Evolutionary conservation across 2,888 invertebrate species (phyloP), one percentile per base, ranked within the genome.

Genomic region (Julus scanicus): DNA sequence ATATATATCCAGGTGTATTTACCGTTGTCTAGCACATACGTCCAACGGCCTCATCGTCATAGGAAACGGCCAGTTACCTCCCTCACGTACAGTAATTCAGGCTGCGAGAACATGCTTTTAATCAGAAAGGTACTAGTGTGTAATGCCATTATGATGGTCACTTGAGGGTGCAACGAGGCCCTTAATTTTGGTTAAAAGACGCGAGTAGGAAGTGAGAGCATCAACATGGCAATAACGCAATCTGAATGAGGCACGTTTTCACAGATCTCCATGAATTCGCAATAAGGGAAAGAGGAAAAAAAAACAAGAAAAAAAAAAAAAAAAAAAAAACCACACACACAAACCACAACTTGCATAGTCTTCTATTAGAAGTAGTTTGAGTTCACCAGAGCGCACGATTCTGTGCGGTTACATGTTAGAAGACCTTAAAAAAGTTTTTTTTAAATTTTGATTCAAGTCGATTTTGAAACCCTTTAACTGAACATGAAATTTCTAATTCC

Each of bases 71-170:
- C 63, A 63, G 63, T 63, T 63, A 63, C 63, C 63, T 63, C n/a
- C 63, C 2, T 3, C 53, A 53, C 53, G 53, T 53, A 53, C 53
- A 17, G 13, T 53, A 15, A n/a, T n/a, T 15, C 63, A n/a, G n/a
- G n/a, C 8, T 8, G 44, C 6, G 8, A 8, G n/a, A 63, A n/a
- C 63, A 63, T 63, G n/a, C n/a, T 63, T 63, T 63, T 63, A 63
- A 63, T 63, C 63, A 63, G 63, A 63, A 63, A 17, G 63, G 63
- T n/a, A 63, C 63, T 6, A 63, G 63, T n/a, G 63, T n/a, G 17
- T 63, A 63, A 63, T 63, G 63, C n/a, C n/a, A 63, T 63, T n/a
- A 63, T n/a, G 63, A n/a, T n/a, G n/a, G 63, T n/a, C 63, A 63
- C 63, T 63, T 63, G 63, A 63, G 15, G 63, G 63, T n/a, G 63